phyloP scores from a whole-genome alignment of 2,888 invertebrate genomes.

The Panopea generosa region DNA sequence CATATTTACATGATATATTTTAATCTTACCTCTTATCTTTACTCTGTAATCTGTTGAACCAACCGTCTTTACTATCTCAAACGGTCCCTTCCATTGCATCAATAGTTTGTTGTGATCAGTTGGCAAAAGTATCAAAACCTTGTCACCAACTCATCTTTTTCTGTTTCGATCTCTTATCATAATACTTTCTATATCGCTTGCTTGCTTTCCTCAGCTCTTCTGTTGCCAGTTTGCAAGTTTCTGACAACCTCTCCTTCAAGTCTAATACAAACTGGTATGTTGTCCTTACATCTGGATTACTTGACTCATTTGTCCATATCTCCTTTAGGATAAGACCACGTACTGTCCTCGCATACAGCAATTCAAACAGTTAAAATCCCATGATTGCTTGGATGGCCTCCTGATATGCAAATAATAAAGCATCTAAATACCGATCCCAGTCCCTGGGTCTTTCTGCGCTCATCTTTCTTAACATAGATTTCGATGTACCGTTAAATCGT shows the following conservation, averaged over 20 bases:
- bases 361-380: constrained; percentile 49
- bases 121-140: constrained; percentile 55
- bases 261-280: constrained; percentile 59
- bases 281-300: constrained; percentile 18
- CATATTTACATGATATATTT: constrained; percentile 42
- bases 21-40: constrained; percentile 25
- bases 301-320: constrained; percentile 21
- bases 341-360: constrained; percentile 41
- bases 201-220: constrained; percentile 13
- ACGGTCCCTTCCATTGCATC: constrained; percentile 46
- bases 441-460: constrained; percentile 40
- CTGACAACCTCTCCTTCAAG: constrained; percentile 40
- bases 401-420: constrained; percentile 56
- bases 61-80: constrained; percentile 11
- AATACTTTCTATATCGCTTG: constrained; percentile 31
- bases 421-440: constrained; percentile 58
- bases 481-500: constrained; percentile 60
- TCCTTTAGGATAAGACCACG: constrained; percentile 30
- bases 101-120: constrained; percentile 57
- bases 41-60: constrained; percentile 36
- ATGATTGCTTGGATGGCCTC: constrained; percentile 47
- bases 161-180: constrained; percentile 35
- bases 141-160: constrained; percentile 38
- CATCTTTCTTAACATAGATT: constrained; percentile 56
- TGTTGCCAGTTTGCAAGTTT: constrained; percentile 43